Evolutionary conservation across 2,888 invertebrate genomes (phyloP).

Genomic region (Ceramica pisi): DNA sequence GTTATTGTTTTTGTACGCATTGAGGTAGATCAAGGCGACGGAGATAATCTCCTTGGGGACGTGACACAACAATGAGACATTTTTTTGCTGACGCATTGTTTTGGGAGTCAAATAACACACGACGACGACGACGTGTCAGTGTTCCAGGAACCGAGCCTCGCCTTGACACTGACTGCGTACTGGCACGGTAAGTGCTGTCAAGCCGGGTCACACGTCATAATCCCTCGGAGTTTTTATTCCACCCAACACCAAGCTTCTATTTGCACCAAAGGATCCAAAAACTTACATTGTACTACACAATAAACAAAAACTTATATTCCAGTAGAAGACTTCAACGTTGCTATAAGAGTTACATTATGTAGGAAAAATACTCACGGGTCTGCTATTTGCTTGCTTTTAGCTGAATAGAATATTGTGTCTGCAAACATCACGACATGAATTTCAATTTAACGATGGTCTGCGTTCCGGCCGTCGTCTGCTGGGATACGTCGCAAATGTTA

Average conservation of each 20-base stretch:
- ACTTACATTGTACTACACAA: conserved; percentile 51
- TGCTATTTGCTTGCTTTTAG: conserved; percentile 74
- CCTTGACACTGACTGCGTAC: conserved; percentile 66
- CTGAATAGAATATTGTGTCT: conserved; percentile 77
- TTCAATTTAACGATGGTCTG: conserved; percentile 77
- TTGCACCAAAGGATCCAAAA: conserved; percentile 35
- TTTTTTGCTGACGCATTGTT: conserved; percentile 86
- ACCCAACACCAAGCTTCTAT: conserved; percentile 13
- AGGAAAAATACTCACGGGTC: conserved; percentile 68
- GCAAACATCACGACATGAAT: conserved; percentile 77
- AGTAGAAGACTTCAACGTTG: conserved; percentile 62
- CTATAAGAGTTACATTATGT: conserved; percentile 71
- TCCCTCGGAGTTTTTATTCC: conserved; percentile 22
- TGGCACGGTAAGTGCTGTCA: background rate
- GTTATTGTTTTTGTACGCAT: conserved; percentile 78
- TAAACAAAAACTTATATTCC: conserved; percentile 65
- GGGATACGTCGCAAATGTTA: conserved; percentile 65
- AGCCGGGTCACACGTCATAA: conserved; percentile 43
- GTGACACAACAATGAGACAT: conserved; percentile 82
- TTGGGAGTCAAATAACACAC: conserved; percentile 71
- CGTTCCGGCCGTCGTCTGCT: conserved; percentile 58
- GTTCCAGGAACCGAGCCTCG: conserved; percentile 68
- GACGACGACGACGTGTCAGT: conserved; percentile 36
- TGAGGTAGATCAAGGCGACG: conserved; percentile 80
- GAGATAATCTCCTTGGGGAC: conserved; percentile 82